phyloP scores from a whole-genome alignment of 2,113 vertebrate genomes.

The Trematomus loennbergii region DNA sequence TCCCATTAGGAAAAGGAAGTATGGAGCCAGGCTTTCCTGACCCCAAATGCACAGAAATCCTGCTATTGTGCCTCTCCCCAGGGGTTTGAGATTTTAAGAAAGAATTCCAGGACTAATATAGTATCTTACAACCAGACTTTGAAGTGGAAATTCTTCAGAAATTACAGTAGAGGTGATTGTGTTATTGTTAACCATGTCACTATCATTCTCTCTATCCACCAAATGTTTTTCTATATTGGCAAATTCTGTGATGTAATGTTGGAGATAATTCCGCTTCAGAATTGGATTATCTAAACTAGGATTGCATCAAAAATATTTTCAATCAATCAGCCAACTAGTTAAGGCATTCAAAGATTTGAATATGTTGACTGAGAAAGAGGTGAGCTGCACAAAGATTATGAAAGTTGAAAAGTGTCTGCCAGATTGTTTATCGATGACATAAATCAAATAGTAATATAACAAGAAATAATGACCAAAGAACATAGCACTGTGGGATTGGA shows the following conservation, averaged over 20 bases:
- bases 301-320: neutral
- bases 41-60: constrained; percentile 64
- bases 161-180: neutral
- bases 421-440: too few relatives aligned
- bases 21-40: constrained; percentile 42
- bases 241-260: too few relatives aligned
- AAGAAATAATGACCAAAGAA: constrained; percentile 1
- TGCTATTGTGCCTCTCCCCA: constrained; percentile 64
- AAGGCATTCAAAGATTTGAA: neutral
- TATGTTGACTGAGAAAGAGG: constrained; percentile 1
- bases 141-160: neutral
- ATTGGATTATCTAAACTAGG: neutral
- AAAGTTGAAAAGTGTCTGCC: neutral
- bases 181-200: neutral
- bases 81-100: constrained; percentile 49
- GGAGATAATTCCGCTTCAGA: neutral
- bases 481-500: neutral
- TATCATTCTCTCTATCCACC: neutral
- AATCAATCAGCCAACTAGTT: neutral
- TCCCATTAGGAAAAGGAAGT: constrained; percentile 57
- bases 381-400: neutral
- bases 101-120: constrained; percentile 25
- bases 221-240: neutral
- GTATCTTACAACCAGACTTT: constrained; percentile 4
- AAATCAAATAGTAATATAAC: too few relatives aligned